These are phyloP conservation scores for Otocyon megalotis DNA, from an alignment of 2,113 vertebrate genomes.

Conservation along the genomic window DNA sequence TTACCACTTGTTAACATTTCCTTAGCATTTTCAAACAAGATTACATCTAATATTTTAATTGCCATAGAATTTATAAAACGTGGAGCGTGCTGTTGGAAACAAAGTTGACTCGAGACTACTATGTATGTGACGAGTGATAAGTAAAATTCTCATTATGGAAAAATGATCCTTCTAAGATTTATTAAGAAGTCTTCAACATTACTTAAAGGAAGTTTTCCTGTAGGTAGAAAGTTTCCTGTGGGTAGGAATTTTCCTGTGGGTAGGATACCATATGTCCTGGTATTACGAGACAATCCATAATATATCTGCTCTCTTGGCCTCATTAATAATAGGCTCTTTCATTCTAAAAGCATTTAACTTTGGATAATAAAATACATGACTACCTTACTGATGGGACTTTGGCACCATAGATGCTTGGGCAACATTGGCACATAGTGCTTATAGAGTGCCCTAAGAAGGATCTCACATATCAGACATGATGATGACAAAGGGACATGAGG, in stretches of 20 bases:
- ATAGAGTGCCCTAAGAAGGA: conserved; percentile 57
- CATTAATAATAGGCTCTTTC: conserved; percentile 33
- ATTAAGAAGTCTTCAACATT: conserved; percentile 64
- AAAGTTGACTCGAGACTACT: neutral
- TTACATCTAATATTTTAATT: conserved; percentile 16
- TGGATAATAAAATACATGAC: neutral
- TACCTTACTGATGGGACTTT: neutral
- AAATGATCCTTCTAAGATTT: conserved; percentile 63
- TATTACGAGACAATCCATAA: neutral
- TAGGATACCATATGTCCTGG: neutral
- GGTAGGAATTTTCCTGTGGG: neutral
- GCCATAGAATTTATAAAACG: conserved; percentile 47
- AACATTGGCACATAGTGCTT: conserved; percentile 61
- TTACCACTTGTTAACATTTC: neutral
- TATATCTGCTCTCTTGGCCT: neutral
- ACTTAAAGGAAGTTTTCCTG: conserved; percentile 43
- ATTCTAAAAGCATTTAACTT: neutral
- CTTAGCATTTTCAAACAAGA: neutral
- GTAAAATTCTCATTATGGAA: conserved; percentile 36
- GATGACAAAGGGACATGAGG: neutral
- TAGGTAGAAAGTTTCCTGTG: neutral
- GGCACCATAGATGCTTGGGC: conserved; percentile 14
- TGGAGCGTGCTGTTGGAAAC: neutral
- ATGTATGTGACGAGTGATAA: conserved; percentile 14
- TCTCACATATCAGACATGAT: neutral